These are phyloP conservation scores for Mylabris sibirica DNA, from an alignment of 2,888 invertebrate genomes.

Conservation along the genomic window DNA sequence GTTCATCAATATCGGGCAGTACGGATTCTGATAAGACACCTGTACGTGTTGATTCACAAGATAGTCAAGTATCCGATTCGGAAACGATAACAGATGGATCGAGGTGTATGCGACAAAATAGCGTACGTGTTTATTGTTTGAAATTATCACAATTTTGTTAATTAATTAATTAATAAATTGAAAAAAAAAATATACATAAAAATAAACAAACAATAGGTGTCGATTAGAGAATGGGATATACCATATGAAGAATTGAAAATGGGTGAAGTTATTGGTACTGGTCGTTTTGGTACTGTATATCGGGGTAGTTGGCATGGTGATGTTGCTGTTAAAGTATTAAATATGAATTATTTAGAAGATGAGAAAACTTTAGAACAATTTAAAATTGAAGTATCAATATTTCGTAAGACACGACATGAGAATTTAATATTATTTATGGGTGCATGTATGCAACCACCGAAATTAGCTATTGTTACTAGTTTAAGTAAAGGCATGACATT, in stretches of 20 bases:
- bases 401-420: slow-evolving; percentile 97
- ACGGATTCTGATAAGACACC: slow-evolving; percentile 85
- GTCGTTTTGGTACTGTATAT: slow-evolving; percentile 93
- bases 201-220: too few relatives aligned
- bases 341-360: slow-evolving; percentile 89
- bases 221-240: slow-evolving; percentile 97
- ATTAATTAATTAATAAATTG: slow-evolving; percentile 30
- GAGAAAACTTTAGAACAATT: slow-evolving; percentile 92
- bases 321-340: slow-evolving; percentile 94
- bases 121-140: slow-evolving; percentile 67
- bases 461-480: slow-evolving; percentile 95
- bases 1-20: slow-evolving; percentile 73
- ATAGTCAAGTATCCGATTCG: slow-evolving; percentile 76
- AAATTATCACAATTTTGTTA: slow-evolving; percentile 12
- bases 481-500: slow-evolving; percentile 96
- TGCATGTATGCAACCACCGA: slow-evolving; percentile 97
- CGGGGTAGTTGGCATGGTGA: slow-evolving; percentile 98
- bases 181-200: too few relatives aligned
- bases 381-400: slow-evolving; percentile 93
- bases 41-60: slow-evolving; percentile 82
- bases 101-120: slow-evolving; percentile 83
- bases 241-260: slow-evolving; percentile 93
- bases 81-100: slow-evolving; percentile 64
- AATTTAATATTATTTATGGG: slow-evolving; percentile 99
- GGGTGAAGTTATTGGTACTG: slow-evolving; percentile 87